A percentile compares a stretch with the other conserved stretches of the same genome.
phyloP scores from a whole-genome alignment of 2,888 invertebrate species.

The Eurytoma adleriae region DNA sequence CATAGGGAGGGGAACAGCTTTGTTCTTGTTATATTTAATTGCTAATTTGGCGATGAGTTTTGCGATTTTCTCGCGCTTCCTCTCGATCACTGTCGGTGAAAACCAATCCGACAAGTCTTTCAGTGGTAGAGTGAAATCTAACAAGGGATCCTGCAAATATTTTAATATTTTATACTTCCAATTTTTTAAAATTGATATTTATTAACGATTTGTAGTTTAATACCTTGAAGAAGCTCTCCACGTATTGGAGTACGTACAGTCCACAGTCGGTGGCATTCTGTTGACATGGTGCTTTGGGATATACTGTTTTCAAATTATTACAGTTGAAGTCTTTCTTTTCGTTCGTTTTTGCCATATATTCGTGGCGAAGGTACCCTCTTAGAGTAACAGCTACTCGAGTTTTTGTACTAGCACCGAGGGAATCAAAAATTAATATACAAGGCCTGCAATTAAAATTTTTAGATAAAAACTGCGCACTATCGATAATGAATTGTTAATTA shows the following conservation, averaged over 20 bases:
- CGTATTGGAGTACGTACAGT: conserved; percentile 46
- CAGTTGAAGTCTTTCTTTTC: background rate
- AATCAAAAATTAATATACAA: conserved; percentile 53
- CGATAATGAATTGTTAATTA: too few species aligned
- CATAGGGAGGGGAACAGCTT: conserved; percentile 17
- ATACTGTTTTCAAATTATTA: background rate
- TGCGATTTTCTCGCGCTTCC: conserved; percentile 37
- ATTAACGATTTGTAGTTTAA: background rate
- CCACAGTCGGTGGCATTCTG: conserved; percentile 49
- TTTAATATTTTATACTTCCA: background rate
- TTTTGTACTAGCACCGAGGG: conserved; percentile 10
- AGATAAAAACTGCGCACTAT: background rate
- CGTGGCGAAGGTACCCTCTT: conserved; percentile 33
- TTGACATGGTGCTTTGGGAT: conserved; percentile 33
- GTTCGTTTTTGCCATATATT: conserved; percentile 29
- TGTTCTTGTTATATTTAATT: background rate
- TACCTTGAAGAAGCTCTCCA: conserved; percentile 50
- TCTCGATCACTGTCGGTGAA: background rate
- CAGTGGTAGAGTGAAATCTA: conserved; percentile 16
- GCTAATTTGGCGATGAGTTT: conserved; percentile 27
- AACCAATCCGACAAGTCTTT: conserved; percentile 42
- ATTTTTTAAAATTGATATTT: background rate
- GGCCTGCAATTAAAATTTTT: conserved; percentile 29
- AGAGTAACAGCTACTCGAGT: conserved; percentile 1
- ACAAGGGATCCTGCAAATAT: conserved; percentile 33